phyloP scores from a whole-genome alignment of 2,888 invertebrate genomes.

The Zaprionus lineosus region DNA sequence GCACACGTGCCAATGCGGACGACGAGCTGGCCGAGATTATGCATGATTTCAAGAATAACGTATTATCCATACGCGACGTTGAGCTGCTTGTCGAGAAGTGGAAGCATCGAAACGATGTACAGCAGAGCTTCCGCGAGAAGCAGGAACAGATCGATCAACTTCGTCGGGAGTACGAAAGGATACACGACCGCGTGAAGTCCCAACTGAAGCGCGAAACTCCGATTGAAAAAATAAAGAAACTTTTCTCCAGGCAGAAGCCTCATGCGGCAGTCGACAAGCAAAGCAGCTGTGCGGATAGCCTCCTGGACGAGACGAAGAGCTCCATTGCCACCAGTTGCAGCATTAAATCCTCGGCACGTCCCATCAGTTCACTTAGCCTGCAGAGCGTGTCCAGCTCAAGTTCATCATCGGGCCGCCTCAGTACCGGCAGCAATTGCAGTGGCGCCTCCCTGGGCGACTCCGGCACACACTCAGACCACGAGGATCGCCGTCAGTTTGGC shows the following conservation, averaged over 20 bases:
- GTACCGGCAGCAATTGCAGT: conserved; percentile 89
- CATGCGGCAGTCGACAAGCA: conserved; percentile 65
- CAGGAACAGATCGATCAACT: conserved; percentile 91
- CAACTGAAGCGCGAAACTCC: conserved; percentile 90
- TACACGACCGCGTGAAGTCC: conserved; percentile 90
- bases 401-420: conserved; percentile 91
- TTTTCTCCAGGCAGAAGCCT: conserved; percentile 87
- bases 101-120: conserved; percentile 93
- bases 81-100: conserved; percentile 93
- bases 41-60: conserved; percentile 94
- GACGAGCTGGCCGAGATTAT: conserved; percentile 93
- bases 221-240: conserved; percentile 90
- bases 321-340: conserved; percentile 80
- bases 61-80: conserved; percentile 92
- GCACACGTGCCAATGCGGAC: conserved; percentile 83
- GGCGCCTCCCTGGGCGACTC: conserved; percentile 92
- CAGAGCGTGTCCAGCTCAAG: conserved; percentile 87
- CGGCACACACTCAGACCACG: conserved; percentile 92
- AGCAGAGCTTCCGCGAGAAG: conserved; percentile 92
- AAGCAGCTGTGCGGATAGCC: conserved; percentile 70
- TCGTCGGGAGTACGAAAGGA: conserved; percentile 91
- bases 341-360: conserved; percentile 83
- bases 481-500: conserved; percentile 85
- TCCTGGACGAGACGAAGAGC: conserved; percentile 81
- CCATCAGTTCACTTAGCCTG: conserved; percentile 87